phyloP scores from a whole-genome alignment of 2,888 invertebrate species.

The Rotaria macrura region DNA sequence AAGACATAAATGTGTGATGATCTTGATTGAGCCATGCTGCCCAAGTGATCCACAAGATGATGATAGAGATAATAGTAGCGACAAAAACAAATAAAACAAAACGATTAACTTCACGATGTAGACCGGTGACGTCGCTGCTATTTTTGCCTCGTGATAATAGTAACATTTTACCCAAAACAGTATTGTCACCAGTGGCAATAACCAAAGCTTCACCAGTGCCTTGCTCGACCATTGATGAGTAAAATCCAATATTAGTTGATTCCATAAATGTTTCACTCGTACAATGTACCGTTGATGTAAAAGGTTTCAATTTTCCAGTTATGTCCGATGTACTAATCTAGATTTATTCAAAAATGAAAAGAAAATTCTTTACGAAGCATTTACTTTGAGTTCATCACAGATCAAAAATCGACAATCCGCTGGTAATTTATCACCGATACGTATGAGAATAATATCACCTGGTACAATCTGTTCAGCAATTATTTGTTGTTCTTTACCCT shows the following conservation, averaged over 20 bases:
- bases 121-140: background rate
- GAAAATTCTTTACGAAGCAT: too few species aligned
- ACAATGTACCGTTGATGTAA: constrained; percentile 9
- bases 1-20: constrained; percentile 5
- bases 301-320: background rate
- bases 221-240: constrained; percentile 5
- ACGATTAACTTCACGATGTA: constrained; percentile 26
- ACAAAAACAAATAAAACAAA: constrained; percentile 21
- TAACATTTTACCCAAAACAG: constrained; percentile 25
- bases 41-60: background rate
- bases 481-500: constrained; percentile 24
- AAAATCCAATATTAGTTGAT: constrained; percentile 23
- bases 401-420: constrained; percentile 59
- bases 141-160: background rate
- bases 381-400: background rate
- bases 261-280: constrained; percentile 19
- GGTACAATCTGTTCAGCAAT: background rate
- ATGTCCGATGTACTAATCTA: background rate
- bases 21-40: constrained; percentile 23
- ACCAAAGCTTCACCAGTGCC: constrained; percentile 24
- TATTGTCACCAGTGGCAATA: constrained; percentile 24
- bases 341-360: too few species aligned
- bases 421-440: background rate
- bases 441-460: background rate
- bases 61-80: background rate